Base-by-base conservation (phyloP, 2,113 vertebrate species). In the Labeo catla region DNA sequence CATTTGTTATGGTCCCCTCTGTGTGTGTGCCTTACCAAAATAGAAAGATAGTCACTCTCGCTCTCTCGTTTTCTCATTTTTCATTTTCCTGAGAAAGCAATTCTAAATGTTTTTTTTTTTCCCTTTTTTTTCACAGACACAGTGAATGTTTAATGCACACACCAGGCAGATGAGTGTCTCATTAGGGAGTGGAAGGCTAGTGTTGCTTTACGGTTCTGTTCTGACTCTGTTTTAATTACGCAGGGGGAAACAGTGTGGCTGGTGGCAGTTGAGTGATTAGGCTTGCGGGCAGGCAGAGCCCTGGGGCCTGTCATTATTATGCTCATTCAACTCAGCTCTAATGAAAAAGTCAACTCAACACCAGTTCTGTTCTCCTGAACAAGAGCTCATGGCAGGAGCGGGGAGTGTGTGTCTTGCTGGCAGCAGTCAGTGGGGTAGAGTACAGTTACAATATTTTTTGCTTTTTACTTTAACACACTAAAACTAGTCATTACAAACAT, bases 131-230 rank as follows among this genome's bases (percentile, higher is more conserved):
- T 8, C n/a, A 6, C 45, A 50, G n/a, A 92, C 93, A 93, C 90
- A 93, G 95, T 96, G 95, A 96, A 96, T 96, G 96, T 96, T 96
- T 96, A 95, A 96, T 96, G 95, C 92, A 93, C 93, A 94, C 95
- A 95, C 92, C 90, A 92, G 91, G 90, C 91, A 94, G 92, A 92
- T 93, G 83, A 91, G 93, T 92, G 93, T 94, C 95, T 96, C 95
- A 95, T 96, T 96, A 95, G 90, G 87, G 89, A 88, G 93, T 92
- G 93, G 95, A 93, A 93, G 95, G 95, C 94, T 93, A 94, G 94
- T 93, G 94, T 95, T 93, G 94, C 95, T 93, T 88, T 95, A 84
- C 70, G 50, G 36, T 92, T 94, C 94, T 96, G 39, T 93, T 94
- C 94, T 96, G 63, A 19, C 92, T 94, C 94, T 96, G 94, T 91